Conservation (phyloP, 2,113 vertebrate species). For the Pyrgilauda ruficollis region DNA sequence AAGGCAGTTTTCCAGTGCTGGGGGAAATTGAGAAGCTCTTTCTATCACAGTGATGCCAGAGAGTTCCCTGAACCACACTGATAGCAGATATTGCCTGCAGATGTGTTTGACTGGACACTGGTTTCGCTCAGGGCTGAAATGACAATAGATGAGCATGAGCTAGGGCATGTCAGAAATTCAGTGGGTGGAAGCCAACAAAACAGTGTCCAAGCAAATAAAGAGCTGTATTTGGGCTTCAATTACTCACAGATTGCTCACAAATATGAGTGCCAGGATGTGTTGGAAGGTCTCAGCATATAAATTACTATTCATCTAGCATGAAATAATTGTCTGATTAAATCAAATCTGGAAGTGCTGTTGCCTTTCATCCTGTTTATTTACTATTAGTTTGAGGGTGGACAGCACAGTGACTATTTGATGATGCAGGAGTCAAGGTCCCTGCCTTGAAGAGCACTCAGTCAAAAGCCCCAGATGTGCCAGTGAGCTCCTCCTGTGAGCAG, state of each 20-base stretch:
- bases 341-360: background rate
- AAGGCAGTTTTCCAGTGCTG: background rate
- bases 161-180: background rate
- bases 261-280: background rate
- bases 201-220: background rate
- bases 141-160: background rate
- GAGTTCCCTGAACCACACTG: background rate
- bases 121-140: background rate
- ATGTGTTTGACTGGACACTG: background rate
- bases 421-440: background rate
- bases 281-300: constrained; percentile 33
- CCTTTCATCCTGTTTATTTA: constrained; percentile 24
- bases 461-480: background rate
- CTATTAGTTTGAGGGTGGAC: background rate
- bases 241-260: constrained; percentile 47
- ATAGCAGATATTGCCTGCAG: background rate
- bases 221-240: constrained; percentile 12
- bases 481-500: background rate
- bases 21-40: background rate
- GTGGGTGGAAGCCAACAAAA: constrained; percentile 1
- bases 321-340: constrained; percentile 42
- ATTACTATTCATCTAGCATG: constrained; percentile 16
- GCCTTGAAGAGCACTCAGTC: background rate
- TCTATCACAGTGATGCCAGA: background rate
- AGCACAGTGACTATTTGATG: background rate